Percentiles rank a stretch among this genome's conserved stretches.
Evolutionary conservation across 2,113 vertebrate species (phyloP).

Genomic region (Puma concolor): DNA sequence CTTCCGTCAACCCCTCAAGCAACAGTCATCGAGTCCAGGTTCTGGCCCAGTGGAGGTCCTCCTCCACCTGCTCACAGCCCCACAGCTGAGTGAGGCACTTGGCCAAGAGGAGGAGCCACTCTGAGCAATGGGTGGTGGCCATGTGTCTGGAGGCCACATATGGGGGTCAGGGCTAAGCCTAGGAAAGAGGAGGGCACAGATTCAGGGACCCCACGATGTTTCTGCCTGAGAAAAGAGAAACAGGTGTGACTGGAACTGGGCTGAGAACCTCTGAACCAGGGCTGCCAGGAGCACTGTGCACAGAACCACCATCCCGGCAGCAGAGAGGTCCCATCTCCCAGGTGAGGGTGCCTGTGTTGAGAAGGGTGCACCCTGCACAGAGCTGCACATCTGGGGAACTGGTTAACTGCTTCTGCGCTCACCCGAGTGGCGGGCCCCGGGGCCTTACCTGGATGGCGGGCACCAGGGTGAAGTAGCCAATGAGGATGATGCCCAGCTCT

Average conservation of each 20-base stretch:
- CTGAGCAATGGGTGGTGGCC: background rate
- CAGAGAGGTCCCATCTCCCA: background rate
- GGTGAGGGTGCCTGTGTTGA: background rate
- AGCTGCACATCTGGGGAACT: background rate
- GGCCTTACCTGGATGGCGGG: constrained; percentile 96
- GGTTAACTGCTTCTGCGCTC: background rate
- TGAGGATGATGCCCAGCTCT: constrained; percentile 96
- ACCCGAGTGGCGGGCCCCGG: background rate
- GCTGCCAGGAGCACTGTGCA: background rate
- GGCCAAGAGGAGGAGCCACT: background rate
- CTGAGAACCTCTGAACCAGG: background rate
- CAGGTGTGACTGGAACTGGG: background rate
- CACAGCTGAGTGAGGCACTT: background rate
- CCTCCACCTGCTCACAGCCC: background rate
- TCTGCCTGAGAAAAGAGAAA: background rate
- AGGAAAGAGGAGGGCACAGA: background rate
- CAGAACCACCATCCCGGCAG: background rate
- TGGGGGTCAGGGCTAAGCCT: background rate
- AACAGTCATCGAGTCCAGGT: background rate
- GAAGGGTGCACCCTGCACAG: background rate
- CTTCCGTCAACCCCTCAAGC: background rate
- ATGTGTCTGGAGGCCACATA: background rate
- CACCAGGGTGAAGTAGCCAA: constrained; percentile 98
- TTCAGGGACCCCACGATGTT: background rate
- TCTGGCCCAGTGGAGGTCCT: background rate